phyloP scores from a whole-genome alignment of 2,113 vertebrate genomes.

The Trematocara macrostoma region DNA sequence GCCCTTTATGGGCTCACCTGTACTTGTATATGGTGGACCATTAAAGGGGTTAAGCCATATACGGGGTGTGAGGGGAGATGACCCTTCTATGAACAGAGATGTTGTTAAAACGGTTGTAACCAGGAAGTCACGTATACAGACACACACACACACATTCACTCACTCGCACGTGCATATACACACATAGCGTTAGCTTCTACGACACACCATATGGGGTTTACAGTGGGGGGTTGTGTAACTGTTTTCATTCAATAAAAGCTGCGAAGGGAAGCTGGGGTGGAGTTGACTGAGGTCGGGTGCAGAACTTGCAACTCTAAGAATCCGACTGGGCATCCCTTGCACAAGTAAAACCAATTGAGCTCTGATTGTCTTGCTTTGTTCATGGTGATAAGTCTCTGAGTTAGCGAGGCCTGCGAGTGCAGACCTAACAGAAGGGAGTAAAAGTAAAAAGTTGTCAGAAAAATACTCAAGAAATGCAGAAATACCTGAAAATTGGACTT shows the following conservation, averaged over 20 bases:
- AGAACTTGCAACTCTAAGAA: neutral
- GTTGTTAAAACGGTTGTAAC: neutral
- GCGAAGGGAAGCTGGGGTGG: neutral
- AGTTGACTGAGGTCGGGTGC: too few relatives aligned
- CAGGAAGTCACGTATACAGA: neutral
- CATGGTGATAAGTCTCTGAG: too few relatives aligned
- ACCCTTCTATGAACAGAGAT: neutral
- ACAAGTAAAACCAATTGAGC: neutral
- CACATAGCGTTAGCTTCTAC: rapidly evolving
- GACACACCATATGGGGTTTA: neutral
- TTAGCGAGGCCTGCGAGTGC: too few relatives aligned
- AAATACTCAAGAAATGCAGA: neutral
- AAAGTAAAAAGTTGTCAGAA: too few relatives aligned
- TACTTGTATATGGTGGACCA: neutral
- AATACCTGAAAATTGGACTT: neutral
- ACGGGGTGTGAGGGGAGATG: neutral
- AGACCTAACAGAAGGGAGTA: too few relatives aligned
- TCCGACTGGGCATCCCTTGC: neutral
- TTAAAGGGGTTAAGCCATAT: neutral
- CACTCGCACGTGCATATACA: neutral
- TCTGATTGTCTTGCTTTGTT: too few relatives aligned
- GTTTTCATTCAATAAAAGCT: neutral
- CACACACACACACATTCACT: neutral
- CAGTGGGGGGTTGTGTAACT: neutral
- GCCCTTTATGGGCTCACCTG: too few relatives aligned